phyloP scores from a whole-genome alignment of 2,888 invertebrate species.

The Parnassius glacialis region DNA sequence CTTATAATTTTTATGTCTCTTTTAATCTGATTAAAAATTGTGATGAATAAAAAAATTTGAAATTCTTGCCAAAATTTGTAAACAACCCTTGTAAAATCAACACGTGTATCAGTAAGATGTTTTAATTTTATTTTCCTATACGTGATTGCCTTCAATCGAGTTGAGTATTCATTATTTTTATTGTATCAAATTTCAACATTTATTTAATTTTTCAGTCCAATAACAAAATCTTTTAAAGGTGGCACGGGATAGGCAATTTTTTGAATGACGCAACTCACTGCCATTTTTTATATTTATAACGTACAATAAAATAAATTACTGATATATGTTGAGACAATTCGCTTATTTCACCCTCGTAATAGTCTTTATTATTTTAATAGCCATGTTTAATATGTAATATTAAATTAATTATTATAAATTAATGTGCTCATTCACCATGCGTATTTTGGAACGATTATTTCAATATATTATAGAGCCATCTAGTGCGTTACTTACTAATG shows the following conservation, averaged over 20 bases:
- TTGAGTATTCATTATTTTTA: conserved; percentile 3
- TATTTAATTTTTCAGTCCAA: conserved; percentile 4
- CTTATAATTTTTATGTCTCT: conserved; percentile 1
- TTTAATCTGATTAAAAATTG: background rate
- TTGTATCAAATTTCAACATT: conserved; percentile 6
- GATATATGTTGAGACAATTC: conserved; percentile 21
- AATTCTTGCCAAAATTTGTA: conserved; percentile 25
- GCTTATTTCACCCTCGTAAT: conserved; percentile 13
- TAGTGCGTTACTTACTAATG: conserved; percentile 20
- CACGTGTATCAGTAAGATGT: conserved; percentile 42
- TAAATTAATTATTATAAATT: background rate
- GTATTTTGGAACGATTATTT: conserved; percentile 3
- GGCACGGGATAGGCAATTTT: conserved; percentile 1
- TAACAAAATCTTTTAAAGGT: conserved; percentile 8
- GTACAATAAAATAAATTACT: conserved; percentile 25
- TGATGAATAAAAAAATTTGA: conserved; percentile 2
- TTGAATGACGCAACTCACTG: conserved; percentile 11
- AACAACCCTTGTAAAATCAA: conserved; percentile 10
- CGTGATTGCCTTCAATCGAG: conserved; percentile 13
- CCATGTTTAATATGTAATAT: conserved; percentile 3
- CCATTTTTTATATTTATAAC: conserved; percentile 17
- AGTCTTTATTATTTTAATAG: conserved; percentile 13
- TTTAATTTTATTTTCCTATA: conserved; percentile 28
- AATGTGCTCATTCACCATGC: background rate
- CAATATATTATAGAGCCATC: conserved; percentile 22